Base-by-base conservation (phyloP, 2,113 vertebrate species). In the Macrotis lagotis region DNA sequence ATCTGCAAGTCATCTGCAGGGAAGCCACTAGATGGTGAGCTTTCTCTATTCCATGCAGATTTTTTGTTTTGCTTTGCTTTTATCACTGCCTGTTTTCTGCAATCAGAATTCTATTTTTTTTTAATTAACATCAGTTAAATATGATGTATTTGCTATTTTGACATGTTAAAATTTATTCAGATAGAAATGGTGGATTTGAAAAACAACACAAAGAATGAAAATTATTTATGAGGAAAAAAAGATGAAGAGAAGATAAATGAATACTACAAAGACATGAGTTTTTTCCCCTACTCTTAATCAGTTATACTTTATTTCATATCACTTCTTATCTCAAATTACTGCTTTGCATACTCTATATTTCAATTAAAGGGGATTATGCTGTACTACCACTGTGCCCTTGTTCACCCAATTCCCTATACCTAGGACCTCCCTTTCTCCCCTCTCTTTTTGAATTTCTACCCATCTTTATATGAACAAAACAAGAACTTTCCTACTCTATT, bases 1-100 rank as follows among this genome's bases (percentile, higher is more conserved):
- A 25, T 90, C 49, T 83, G 83, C 48, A 48, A 2, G 89, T 24
- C 22, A 53, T 12, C 16, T 26, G 10, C n/a, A 1, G 0, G 24
- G 2, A 0, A 7, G 47, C 93, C 96, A 51, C 91, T 91, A 96
- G 97, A 89, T 92, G 96, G 96, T 0, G 89, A 48, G 49, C 92
- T 93, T 93, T 88, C 10, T 14, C 90, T 91, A 50, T 31, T 19
- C 8, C 66, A 83, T 83, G 0, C 11, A 55, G 88, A 31, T 10
- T 37, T 90, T 55, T 25, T 31, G 25, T 24, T 25, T 50, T 8
- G 0, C 1, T 44, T 8, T 59, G 10, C 37, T 31, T 55, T 44
- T 83, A 24, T 16, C 66, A 44, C 66, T 83, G 66, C 7, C 66
- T 44, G 24, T 24, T 44, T 83, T 44, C n/a, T 83, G 66, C 66